Base-by-base conservation (phyloP, 2,888 invertebrate genomes). In the Mythimna albipuncta region DNA sequence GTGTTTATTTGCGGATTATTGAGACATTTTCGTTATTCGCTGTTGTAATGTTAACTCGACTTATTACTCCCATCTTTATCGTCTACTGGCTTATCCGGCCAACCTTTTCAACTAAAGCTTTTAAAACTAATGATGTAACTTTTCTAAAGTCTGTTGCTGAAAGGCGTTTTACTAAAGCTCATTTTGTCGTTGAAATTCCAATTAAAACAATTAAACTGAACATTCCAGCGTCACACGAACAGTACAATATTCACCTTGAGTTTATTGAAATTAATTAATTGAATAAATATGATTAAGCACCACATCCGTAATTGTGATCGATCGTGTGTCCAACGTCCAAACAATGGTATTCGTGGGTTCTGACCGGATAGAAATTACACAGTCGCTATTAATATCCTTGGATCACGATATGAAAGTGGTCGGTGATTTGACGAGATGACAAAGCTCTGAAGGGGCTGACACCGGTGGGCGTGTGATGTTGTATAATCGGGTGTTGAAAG, bases 271-370 rank as follows among this genome's bases (percentile, higher is more conserved):
- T 92, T 93, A 93, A 94, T 94, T 94, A 92, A 92, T 91, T 90
- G 91, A 91, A 93, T 93, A 93, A 93, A 93, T 93, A 93, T 91
- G 93, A 93, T 94, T 91, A 93, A 92, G 91, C 89, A 90, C 92
- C 83, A 94, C 93, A 94, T 94, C 94, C 94, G 95, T 93, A 94
- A 95, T 93, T 92, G 91, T 95, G 95, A 95, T 95, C 91, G 95
- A 95, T 95, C 86, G 92, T 87, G 85, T 83, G 89, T 84, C 79
- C 83, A 70, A 71, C 63, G 69, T 75, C 72, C 67, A 78, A 85
- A 86, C 85, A 85, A 88, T 86, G 84, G 88, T 82, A 81, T 84
- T 85, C 87, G 89, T 88, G 85, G 89, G 88, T 86, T 85, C 50
- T 67, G 86, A 85, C 88, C 89, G 90, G 89, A 91, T 91, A 88